Conservation (phyloP, 2,113 vertebrate species). For the Rhinoptilus africanus region DNA sequence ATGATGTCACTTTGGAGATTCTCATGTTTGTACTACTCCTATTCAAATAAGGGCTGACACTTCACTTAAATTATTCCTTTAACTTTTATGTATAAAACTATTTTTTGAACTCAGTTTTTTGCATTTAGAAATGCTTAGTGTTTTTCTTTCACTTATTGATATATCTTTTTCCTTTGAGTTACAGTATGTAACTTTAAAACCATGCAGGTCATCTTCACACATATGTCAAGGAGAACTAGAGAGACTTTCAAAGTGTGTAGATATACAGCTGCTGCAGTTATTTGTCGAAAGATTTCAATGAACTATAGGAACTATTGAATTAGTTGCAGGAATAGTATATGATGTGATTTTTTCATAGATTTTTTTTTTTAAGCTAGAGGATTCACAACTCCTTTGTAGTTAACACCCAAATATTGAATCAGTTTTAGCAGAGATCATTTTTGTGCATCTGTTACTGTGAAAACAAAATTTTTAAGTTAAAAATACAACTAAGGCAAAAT, state of each 20-base stretch:
- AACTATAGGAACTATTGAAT: neutral
- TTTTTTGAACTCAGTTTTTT: neutral
- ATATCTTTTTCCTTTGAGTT: neutral
- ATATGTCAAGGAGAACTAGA: neutral
- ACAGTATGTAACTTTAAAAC: neutral
- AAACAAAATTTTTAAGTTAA: neutral
- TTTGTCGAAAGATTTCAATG: neutral
- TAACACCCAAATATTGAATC: neutral
- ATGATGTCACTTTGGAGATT: neutral
- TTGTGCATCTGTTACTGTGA: neutral
- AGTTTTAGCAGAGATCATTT: neutral
- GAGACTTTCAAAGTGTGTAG: neutral
- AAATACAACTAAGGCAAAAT: neutral
- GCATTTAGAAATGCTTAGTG: neutral
- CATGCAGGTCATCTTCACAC: neutral
- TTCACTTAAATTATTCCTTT: neutral
- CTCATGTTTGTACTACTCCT: neutral
- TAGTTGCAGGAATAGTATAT: neutral
- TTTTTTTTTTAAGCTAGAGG: neutral
- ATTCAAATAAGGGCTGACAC: neutral
- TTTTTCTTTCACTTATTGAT: neutral
- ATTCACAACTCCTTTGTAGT: neutral
- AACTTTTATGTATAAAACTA: neutral
- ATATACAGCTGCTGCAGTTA: neutral
- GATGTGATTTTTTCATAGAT: neutral